Evolutionary conservation across 2,888 invertebrate genomes (phyloP).

Genomic region (Cantharis rufa): DNA sequence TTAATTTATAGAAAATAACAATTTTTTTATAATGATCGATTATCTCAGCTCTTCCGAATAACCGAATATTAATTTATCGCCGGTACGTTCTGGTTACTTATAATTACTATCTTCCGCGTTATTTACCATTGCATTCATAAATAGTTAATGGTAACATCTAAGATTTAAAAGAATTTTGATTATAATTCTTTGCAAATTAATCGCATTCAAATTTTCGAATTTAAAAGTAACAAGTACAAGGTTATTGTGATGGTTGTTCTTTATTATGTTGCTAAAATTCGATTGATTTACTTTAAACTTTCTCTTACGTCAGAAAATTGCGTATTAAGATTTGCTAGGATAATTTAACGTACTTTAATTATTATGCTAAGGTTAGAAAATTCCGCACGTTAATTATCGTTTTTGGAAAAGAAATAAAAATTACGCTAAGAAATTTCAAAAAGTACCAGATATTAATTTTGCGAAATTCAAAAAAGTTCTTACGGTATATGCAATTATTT

Average conservation of each 20-base stretch:
- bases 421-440: background rate
- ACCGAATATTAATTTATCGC: background rate
- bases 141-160: background rate
- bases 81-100: background rate
- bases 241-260: background rate
- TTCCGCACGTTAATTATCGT: background rate
- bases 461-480: too few species aligned
- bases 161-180: background rate
- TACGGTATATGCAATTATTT: too few species aligned
- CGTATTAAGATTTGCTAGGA: background rate
- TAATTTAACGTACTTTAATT: background rate
- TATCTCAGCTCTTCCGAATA: background rate
- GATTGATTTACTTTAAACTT: background rate
- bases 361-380: background rate
- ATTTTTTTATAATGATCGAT: background rate
- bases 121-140: background rate
- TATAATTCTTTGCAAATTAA: background rate
- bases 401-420: background rate
- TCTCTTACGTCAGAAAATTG: background rate
- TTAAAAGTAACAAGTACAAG: background rate
- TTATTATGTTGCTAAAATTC: background rate
- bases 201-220: background rate
- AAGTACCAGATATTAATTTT: background rate
- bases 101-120: background rate
- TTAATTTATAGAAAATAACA: background rate